Base-by-base conservation (phyloP, 2,113 vertebrate genomes). In the Xiphias gladius region DNA sequence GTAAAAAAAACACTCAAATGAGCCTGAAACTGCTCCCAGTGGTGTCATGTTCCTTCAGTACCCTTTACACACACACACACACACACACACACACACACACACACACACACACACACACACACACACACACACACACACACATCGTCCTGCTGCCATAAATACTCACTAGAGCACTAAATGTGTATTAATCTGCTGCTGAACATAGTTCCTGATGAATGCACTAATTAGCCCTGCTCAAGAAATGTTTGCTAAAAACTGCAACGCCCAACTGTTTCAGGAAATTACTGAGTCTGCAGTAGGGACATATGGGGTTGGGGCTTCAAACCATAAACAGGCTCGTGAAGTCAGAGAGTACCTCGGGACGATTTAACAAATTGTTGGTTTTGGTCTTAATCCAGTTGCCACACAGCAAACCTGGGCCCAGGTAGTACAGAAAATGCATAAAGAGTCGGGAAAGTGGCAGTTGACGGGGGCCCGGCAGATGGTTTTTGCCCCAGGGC, bases 381-480 rank as follows among this genome's bases (percentile, higher is more conserved):
- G 19, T 50, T 50, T 13, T 43, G 41, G 11, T 43, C 41, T 43
- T 73, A 63, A 74, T 74, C 72, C 72, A 62, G 57, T 73, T 73
- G 17, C 8, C 28, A 32, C 13, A 32, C 46, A 30, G 41, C 5
- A 10, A 54, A 54, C 50, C 20, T 54, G n/a, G 1, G 54, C n/a
- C 4, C 54, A 24, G n/a, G n/a, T 24, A 35, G 32, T 7, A 57
- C 4, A 37, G 20, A 55, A 9, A 54, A 7, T 3, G 1, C 8
- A 39, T 14, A 54, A 2, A 37, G 1, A 59, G 48, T 14, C 11
- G 12, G 20, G 9, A 24, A 30, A 3, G 4, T 20, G 28, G 30
- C 12, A 22, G 58, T 43, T 64, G 9, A 32, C 32, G 39, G 46
- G 19, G n/a, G 1, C 50, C 30, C 22, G 12, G 46, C 11, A 32